Evolutionary conservation across 2,888 invertebrate genomes (phyloP), one percentile per base, ranked within the genome.

Genomic region (Caprella mutica): DNA sequence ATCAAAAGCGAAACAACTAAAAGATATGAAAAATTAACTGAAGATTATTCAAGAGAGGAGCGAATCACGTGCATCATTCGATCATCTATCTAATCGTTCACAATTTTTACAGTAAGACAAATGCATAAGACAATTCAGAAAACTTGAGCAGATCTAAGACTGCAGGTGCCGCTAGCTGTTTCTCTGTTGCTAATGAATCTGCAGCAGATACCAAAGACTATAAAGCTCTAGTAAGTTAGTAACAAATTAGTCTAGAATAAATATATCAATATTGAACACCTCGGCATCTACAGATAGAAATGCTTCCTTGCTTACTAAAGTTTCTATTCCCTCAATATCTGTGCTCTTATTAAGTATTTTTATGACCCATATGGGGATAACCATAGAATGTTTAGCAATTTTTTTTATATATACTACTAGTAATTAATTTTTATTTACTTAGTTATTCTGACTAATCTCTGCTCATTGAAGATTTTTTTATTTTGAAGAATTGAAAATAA

Each of bases 11-110:
- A n/a, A n/a, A n/a, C n/a, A n/a, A n/a, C 59, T 58, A 35, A 56
- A 48, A 39, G 29, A 63, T 66, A 53, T 61, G 59, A 19, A 56
- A 59, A 30, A 43, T 55, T 40, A 54, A 52, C 21, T 65, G 68
- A 1, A 65, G 66, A 24, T 62, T 70, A 9, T 68, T 69, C 5
- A 67, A 68, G 38, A 68, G 68, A n/a, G 69, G 69, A 51, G 66
- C 69, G 8, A 68, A 69, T 56, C 66, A 69, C 5, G 61, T 70
- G 24, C 68, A 69, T 66, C 68, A 68, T 30, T n/a, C n/a, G n/a
- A n/a, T n/a, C n/a, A n/a, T n/a, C n/a, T n/a, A n/a, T n/a, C n/a
- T n/a, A n/a, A n/a, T n/a, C n/a, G 58, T 56, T 23, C 51, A 58
- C 14, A 63, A 48, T n/a, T 9, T 27, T 27, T n/a, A n/a, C n/a